Conservation (phyloP, 92 coral and sea anemone genomes). For the Paragorgia papillata region DNA sequence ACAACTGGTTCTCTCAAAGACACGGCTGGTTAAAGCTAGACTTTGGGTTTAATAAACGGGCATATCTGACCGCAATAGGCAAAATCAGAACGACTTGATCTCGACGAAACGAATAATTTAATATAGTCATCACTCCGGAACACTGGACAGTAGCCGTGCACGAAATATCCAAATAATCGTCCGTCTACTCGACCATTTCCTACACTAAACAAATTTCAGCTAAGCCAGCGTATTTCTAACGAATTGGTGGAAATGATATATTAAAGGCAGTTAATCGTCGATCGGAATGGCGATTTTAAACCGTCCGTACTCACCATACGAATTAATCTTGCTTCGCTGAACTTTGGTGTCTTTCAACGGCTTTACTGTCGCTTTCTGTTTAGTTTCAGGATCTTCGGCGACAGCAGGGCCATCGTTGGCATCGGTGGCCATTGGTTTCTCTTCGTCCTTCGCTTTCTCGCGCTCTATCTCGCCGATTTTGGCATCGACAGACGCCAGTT, state of each 20-base stretch:
- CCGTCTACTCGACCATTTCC: too few species aligned
- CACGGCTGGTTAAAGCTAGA: too few species aligned
- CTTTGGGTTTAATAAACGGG: too few species aligned
- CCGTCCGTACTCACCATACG: conserved; percentile 31
- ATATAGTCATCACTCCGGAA: too few species aligned
- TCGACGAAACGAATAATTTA: too few species aligned
- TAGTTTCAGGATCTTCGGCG: not conserved
- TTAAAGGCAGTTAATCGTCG: too few species aligned
- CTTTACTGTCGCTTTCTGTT: not conserved
- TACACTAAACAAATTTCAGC: not conserved
- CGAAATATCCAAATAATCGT: too few species aligned
- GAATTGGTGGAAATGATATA: too few species aligned
- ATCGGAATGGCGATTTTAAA: not conserved
- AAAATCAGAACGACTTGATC: too few species aligned
- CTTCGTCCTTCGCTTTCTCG: conserved; percentile 19
- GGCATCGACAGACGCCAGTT: conserved; percentile 25
- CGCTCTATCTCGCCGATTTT: conserved; percentile 32
- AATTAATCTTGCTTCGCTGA: conserved; percentile 35
- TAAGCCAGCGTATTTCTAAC: not conserved
- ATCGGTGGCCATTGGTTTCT: not conserved
- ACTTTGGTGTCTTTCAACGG: conserved; percentile 12
- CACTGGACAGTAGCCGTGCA: too few species aligned
- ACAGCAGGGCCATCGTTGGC: conserved; percentile 11
- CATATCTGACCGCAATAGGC: too few species aligned
- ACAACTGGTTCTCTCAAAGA: too few species aligned